phyloP scores from a whole-genome alignment of 1,140 invertebrate genomes.

The Euwallacea fornicatus region DNA sequence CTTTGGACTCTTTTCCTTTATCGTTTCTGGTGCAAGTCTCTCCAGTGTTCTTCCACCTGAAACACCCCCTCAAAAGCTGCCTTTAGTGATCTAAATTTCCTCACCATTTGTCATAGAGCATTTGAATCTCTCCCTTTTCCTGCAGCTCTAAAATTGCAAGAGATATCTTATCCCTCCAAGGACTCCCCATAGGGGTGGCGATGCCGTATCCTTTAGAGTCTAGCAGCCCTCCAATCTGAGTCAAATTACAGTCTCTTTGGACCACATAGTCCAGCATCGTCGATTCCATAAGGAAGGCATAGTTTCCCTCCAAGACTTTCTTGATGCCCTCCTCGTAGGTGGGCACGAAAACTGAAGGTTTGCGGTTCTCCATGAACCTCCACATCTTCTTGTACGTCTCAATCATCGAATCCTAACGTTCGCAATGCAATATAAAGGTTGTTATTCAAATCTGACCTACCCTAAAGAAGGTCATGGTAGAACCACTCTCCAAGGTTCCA shows the following conservation, averaged over 20 bases:
- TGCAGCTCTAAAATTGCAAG: constrained; percentile 93
- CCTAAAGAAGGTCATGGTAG: constrained; percentile 82
- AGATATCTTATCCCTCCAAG: constrained; percentile 94
- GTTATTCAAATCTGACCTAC: constrained; percentile 58
- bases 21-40: constrained; percentile 89
- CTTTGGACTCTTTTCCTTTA: constrained; percentile 76
- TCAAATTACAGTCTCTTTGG: constrained; percentile 89
- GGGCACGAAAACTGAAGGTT: constrained; percentile 71
- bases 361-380: constrained; percentile 77
- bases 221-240: constrained; percentile 70
- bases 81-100: neutral
- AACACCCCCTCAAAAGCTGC: neutral
- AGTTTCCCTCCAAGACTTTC: constrained; percentile 77
- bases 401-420: constrained; percentile 75
- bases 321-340: constrained; percentile 80
- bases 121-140: constrained; percentile 93
- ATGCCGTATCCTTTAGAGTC: constrained; percentile 69
- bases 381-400: constrained; percentile 88
- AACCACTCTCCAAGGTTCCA: constrained; percentile 76
- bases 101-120: constrained; percentile 85
- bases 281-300: constrained; percentile 94
- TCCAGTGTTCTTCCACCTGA: constrained; percentile 86
- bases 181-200: constrained; percentile 86
- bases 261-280: constrained; percentile 89
- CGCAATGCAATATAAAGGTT: neutral